Percentiles rank a stretch among this genome's conserved stretches.
Evolutionary conservation across 2,888 invertebrate species (phyloP).

Genomic region (Nasonovia ribisnigri): DNA sequence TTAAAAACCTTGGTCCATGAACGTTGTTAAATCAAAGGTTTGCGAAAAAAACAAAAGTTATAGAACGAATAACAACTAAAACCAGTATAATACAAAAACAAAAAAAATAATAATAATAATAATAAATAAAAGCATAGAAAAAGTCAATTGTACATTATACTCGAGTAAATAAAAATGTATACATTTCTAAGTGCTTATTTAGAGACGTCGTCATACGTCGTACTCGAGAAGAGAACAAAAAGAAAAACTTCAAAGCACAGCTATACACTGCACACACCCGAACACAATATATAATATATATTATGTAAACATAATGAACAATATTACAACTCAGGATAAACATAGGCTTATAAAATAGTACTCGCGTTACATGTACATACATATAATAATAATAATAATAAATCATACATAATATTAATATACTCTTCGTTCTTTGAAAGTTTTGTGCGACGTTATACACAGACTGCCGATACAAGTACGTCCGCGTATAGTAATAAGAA

Average conservation of each 20-base stretch:
- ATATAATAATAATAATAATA: background rate
- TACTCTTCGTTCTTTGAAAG: background rate
- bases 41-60: background rate
- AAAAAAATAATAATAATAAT: background rate
- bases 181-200: constrained; percentile 16
- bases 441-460: background rate
- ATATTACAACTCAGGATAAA: constrained; percentile 3
- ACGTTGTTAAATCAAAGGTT: constrained; percentile 16
- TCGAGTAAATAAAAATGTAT: constrained; percentile 1
- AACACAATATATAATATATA: background rate
- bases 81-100: background rate
- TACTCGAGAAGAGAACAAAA: background rate
- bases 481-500: background rate
- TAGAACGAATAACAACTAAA: background rate
- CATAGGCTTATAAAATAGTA: background rate
- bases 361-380: background rate
- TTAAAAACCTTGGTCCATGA: background rate
- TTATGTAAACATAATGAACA: constrained; percentile 20
- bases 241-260: constrained; percentile 25
- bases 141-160: constrained; percentile 22
- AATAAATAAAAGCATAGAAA: constrained; percentile 23
- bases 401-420: constrained; percentile 2
- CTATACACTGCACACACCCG: background rate
- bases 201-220: background rate
- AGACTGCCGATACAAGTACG: background rate